Evolutionary conservation across 1,140 invertebrate species (phyloP), one percentile per base, ranked within the genome.

Genomic region (Dendrolimus punctatus): DNA sequence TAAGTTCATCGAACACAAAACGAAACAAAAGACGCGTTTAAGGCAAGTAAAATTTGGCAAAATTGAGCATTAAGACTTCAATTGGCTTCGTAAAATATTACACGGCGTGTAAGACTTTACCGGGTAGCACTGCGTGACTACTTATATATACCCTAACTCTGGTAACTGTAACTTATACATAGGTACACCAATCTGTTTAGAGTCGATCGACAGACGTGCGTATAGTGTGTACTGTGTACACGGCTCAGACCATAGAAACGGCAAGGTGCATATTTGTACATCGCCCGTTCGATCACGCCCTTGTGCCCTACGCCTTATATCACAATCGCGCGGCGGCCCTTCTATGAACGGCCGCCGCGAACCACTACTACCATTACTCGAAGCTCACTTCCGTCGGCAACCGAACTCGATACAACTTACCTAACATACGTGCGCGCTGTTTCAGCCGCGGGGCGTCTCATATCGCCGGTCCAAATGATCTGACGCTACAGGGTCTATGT

Each of bases 21-120:
- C 60, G 71, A 72, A 73, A 73, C 76, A 83, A 74, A 83, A 83
- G 76, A 83, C 71, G 61, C 58, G 57, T 76, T 77, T 53, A 68
- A 79, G 83, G 83, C 83, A 86, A 84, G 80, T 83, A 76, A 77
- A 82, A 84, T 86, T 86, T 86, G 83, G 83, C 83, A 86, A 84
- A 80, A 83, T 86, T 86, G 83, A 86, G 83, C 83, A 86, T 86
- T 76, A 71, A 81, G 71, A 79, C 73, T 81, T 80, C 68, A 61
- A 77, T 84, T 82, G 80, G 77, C 79, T 73, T 82, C 69, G 63
- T 72, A 72, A 68, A 71, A 65, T 60, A 69, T 71, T 71, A 78
- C 62, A 69, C 64, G 46, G 63, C 57, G 67, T 23, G 68, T 73
- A 75, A 71, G 66, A 71, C 62, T 73, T 68, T 60, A 74, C 74